A percentile compares a stretch with the other conserved stretches of the same genome.
Conservation (phyloP, 2,113 vertebrate species). For the Pholis gunnellus region DNA sequence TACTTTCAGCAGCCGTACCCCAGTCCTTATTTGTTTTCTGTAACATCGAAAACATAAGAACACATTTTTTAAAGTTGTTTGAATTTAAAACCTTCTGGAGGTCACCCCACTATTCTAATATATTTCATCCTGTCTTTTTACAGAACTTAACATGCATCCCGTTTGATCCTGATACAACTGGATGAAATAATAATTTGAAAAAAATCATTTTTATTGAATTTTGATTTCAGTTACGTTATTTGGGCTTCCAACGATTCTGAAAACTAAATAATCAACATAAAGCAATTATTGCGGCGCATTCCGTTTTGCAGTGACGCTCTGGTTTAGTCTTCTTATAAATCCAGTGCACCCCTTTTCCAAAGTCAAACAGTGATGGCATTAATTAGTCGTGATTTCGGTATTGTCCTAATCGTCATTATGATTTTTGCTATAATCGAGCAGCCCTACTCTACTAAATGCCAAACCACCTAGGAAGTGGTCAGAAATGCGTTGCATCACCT, state of each 20-base stretch:
- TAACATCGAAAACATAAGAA: neutral
- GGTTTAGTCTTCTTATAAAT: no score
- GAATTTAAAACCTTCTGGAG: neutral
- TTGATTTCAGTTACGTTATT: neutral
- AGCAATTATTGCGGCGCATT: no score
- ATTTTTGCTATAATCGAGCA: neutral
- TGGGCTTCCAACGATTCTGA: no score
- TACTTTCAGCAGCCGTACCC: conserved; percentile 28
- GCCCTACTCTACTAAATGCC: no score
- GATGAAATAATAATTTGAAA: neutral
- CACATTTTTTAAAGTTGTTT: neutral
- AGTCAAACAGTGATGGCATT: no score
- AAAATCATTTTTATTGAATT: neutral
- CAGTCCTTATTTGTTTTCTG: conserved; percentile 14
- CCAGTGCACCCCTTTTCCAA: no score
- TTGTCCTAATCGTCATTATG: no score
- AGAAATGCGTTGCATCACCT: conserved; percentile 9
- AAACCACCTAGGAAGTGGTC: neutral
- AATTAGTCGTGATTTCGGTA: no score
- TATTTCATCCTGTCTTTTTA: neutral
- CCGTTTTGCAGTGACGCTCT: no score
- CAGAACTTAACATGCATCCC: neutral
- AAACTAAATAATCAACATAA: no score
- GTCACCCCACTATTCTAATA: neutral
- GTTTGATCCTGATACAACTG: neutral